Conservation (phyloP, 1,140 invertebrate species). For the Dinoponera quadriceps region DNA sequence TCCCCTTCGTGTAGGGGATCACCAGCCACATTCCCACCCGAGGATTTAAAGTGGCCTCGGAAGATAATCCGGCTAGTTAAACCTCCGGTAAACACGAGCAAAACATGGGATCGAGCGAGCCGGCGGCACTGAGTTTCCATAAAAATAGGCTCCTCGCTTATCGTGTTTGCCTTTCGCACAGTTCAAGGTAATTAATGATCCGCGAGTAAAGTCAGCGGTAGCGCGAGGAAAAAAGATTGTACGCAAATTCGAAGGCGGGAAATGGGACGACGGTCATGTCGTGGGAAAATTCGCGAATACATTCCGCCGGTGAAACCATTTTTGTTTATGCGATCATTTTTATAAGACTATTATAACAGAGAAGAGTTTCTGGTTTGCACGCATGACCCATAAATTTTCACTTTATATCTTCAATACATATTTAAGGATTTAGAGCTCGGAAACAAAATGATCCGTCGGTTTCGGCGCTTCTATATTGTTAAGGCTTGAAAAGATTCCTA, state of each 20-base stretch:
- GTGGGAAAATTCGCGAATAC: constrained; percentile 22
- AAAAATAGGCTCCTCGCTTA: constrained; percentile 57
- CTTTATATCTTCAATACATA: too few species aligned
- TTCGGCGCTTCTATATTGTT: too few species aligned
- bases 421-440: too few species aligned
- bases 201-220: neutral
- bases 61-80: constrained; percentile 71
- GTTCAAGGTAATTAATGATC: constrained; percentile 50
- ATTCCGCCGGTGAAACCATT: too few species aligned
- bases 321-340: too few species aligned
- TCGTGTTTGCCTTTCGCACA: constrained; percentile 73
- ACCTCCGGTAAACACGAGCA: constrained; percentile 72
- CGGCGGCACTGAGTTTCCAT: constrained; percentile 28
- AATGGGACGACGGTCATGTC: neutral
- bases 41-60: constrained; percentile 67
- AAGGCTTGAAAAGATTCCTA: too few species aligned
- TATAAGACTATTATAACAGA: too few species aligned
- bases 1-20: constrained; percentile 38
- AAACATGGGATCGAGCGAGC: constrained; percentile 62
- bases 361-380: too few species aligned
- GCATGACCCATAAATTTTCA: too few species aligned
- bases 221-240: constrained; percentile 24
- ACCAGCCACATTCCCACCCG: constrained; percentile 62
- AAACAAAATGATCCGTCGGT: too few species aligned
- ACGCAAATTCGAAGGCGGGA: neutral